These are phyloP conservation scores for Palythoa grandiflora DNA, from an alignment of 92 coral and sea anemone species.

Conservation along the genomic window DNA sequence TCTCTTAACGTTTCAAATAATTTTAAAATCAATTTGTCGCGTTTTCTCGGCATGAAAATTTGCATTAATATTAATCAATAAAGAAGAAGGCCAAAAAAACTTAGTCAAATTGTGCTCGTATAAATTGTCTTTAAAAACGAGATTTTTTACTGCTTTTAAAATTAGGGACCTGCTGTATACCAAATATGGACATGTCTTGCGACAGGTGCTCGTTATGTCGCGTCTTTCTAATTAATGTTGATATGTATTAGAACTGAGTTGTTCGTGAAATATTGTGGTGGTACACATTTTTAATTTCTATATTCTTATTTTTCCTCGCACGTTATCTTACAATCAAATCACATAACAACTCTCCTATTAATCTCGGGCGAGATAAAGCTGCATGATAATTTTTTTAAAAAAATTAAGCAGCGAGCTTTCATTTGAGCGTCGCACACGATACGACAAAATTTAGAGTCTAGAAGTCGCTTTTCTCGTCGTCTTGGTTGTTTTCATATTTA, in stretches of 20 bases:
- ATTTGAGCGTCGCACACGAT: background rate
- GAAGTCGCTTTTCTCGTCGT: slow-evolving; percentile 11
- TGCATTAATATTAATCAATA: slow-evolving; percentile 4
- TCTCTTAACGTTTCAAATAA: slow-evolving; percentile 30
- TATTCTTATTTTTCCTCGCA: slow-evolving; percentile 30
- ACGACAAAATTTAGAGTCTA: slow-evolving; percentile 2
- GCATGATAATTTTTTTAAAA: slow-evolving; percentile 1
- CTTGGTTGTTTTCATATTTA: slow-evolving; percentile 46
- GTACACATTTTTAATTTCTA: slow-evolving; percentile 40
- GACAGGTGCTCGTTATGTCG: slow-evolving; percentile 19
- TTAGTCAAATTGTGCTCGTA: background rate
- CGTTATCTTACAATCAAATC: slow-evolving; percentile 45
- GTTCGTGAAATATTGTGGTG: slow-evolving; percentile 31
- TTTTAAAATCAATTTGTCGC: slow-evolving; percentile 12
- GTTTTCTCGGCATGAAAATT: slow-evolving; percentile 39
- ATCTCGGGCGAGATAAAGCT: slow-evolving; percentile 37
- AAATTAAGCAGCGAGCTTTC: background rate
- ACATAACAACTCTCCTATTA: slow-evolving; percentile 35
- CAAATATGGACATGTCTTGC: slow-evolving; percentile 22
- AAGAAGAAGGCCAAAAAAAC: background rate
- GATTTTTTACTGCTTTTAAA: background rate
- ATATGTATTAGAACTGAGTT: slow-evolving; percentile 30
- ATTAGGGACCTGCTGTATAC: background rate
- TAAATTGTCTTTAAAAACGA: slow-evolving; percentile 8
- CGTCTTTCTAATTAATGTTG: slow-evolving; percentile 48